Evolutionary conservation across 64 coral and sea anemone genomes (phyloP).

Genomic region (Catalaphyllia jardinei): DNA sequence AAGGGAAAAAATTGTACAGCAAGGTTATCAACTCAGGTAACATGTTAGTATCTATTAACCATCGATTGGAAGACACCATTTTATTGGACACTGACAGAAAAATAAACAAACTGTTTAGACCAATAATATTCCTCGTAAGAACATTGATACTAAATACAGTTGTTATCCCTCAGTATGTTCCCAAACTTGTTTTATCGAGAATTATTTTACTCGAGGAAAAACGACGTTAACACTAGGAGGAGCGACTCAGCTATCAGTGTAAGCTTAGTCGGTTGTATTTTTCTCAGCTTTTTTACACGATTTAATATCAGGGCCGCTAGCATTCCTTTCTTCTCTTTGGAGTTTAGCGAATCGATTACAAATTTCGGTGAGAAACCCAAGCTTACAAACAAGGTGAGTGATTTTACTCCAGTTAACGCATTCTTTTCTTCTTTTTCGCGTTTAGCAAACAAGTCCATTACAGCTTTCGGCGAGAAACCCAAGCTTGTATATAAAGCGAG

Average conservation of each 20-base stretch:
- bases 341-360: not conserved
- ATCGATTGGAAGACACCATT: not conserved
- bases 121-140: not conserved
- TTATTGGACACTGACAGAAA: not conserved
- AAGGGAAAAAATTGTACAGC: too few relatives aligned
- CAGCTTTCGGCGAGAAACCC: not conserved
- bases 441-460: too few relatives aligned
- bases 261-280: not conserved
- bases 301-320: not conserved
- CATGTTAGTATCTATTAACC: too few relatives aligned
- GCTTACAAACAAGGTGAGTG: not conserved
- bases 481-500: too few relatives aligned
- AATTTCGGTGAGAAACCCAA: not conserved
- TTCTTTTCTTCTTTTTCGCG: not conserved
- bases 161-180: not conserved
- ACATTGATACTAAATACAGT: not conserved
- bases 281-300: not conserved
- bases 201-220: not conserved
- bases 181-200: conserved; percentile 1
- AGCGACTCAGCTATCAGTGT: not conserved
- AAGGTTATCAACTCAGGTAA: not conserved
- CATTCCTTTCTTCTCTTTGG: not conserved
- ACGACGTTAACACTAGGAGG: not conserved
- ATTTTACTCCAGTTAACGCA: not conserved
- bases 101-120: not conserved